Percentiles rank a stretch among this genome's conserved stretches.
Conservation (phyloP, 2,113 vertebrate genomes). For the Prinia subflava region DNA sequence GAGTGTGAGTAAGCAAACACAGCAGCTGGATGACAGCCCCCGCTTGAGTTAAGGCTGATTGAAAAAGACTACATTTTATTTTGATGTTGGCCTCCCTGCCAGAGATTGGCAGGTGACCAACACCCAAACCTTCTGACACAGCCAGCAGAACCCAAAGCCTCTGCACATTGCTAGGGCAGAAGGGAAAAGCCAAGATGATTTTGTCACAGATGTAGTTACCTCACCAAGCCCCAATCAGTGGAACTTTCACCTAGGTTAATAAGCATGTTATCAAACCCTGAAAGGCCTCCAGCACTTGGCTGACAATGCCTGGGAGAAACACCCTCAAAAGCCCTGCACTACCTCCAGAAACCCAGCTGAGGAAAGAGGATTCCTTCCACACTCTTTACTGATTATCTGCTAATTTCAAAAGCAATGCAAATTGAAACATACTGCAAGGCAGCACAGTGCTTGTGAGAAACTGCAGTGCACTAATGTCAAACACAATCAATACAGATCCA, state of each 20-base stretch:
- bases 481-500: not conserved
- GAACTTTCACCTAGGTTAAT: not conserved
- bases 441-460: not conserved
- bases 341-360: not conserved
- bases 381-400: not conserved
- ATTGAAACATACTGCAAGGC: not conserved
- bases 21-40: not conserved
- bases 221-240: not conserved
- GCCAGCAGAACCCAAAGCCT: not conserved
- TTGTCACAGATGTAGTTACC: not conserved
- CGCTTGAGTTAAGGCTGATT: not conserved
- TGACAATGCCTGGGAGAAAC: not conserved
- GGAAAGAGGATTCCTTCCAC: not conserved
- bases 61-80: not conserved
- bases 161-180: not conserved
- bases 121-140: not conserved
- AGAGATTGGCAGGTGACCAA: not conserved
- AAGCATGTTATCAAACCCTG: not conserved
- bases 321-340: not conserved
- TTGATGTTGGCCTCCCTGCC: not conserved
- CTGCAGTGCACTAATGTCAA: not conserved
- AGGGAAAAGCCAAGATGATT: not conserved
- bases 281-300: not conserved
- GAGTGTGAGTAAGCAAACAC: not conserved
- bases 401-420: not conserved